Evolutionary conservation across 2,888 invertebrate genomes (phyloP).

Genomic region (Helleia helle): DNA sequence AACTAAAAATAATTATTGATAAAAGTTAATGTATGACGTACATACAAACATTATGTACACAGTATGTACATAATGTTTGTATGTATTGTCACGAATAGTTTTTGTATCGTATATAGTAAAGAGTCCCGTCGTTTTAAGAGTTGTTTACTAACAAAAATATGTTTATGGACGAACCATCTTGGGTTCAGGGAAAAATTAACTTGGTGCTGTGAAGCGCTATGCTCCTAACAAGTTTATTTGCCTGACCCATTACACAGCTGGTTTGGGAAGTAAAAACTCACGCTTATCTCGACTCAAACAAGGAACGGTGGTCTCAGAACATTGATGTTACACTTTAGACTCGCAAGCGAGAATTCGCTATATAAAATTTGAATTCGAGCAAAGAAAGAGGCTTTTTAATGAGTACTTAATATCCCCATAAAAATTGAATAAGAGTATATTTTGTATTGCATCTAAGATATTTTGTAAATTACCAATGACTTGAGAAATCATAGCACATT

Average conservation of each 20-base stretch:
- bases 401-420: too few species aligned
- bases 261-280: constrained; percentile 71
- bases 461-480: too few species aligned
- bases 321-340: constrained; percentile 8
- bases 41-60: too few species aligned
- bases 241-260: constrained; percentile 57
- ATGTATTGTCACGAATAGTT: too few species aligned
- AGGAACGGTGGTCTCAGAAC: constrained; percentile 56
- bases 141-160: constrained; percentile 58
- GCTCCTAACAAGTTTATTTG: constrained; percentile 55
- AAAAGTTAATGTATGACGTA: too few species aligned
- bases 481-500: too few species aligned
- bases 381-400: too few species aligned
- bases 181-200: constrained; percentile 52
- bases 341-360: not conserved
- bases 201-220: constrained; percentile 44
- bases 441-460: too few species aligned
- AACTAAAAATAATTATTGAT: too few species aligned
- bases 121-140: constrained; percentile 28
- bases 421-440: too few species aligned
- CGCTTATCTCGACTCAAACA: constrained; percentile 63
- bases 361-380: too few species aligned
- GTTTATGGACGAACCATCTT: constrained; percentile 19
- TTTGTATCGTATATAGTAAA: constrained; percentile 29
- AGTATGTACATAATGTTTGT: too few species aligned